phyloP scores from a whole-genome alignment of 2,888 invertebrate species.

The Tipula unca region DNA sequence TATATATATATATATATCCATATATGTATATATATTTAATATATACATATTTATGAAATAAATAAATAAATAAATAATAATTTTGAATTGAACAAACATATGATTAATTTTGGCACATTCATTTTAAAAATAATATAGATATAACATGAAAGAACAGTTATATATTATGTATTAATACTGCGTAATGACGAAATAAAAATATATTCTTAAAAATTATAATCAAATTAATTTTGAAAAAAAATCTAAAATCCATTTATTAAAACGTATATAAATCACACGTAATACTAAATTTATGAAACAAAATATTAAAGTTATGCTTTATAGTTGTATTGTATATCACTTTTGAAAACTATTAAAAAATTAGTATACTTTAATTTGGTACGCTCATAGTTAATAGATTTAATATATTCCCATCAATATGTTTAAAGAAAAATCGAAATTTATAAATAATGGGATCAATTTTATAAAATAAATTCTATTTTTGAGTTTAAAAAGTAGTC shows the following conservation, averaged over 20 bases:
- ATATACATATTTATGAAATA: not conserved
- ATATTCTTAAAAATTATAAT: not conserved
- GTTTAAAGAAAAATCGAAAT: not conserved
- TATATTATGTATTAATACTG: not conserved
- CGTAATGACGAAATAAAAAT: not conserved
- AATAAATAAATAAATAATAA: slow-evolving; percentile 14
- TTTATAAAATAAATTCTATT: not conserved
- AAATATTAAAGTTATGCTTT: not conserved
- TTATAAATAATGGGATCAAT: not conserved
- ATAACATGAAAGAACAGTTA: slow-evolving; percentile 1
- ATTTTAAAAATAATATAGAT: not conserved
- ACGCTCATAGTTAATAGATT: no score
- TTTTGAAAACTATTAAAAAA: not conserved
- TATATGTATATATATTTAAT: no score
- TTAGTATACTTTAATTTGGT: not conserved
- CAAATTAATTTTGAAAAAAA: not conserved
- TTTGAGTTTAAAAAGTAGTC: no score
- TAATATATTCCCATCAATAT: not conserved
- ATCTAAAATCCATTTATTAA: not conserved
- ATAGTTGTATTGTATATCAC: not conserved
- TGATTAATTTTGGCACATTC: slow-evolving; percentile 8
- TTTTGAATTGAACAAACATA: not conserved
- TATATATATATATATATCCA: no score
- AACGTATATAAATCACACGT: not conserved
- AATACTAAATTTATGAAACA: not conserved